Evolutionary conservation across 2,888 invertebrate species (phyloP).

Genomic region (Drosophila kanekoi): DNA sequence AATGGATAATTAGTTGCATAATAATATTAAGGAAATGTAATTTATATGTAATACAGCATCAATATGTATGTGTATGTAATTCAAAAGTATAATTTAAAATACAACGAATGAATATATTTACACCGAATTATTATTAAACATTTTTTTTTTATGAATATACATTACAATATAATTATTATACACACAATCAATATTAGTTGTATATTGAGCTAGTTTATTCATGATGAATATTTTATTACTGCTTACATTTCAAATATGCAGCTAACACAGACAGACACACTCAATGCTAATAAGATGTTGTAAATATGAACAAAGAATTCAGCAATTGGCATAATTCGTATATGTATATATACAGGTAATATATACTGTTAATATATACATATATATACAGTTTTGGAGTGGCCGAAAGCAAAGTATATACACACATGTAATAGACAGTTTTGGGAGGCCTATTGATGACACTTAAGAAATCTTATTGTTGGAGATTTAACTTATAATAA

Average conservation of each 20-base stretch:
- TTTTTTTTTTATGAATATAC: conserved; percentile 68
- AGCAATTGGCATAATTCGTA: conserved; percentile 55
- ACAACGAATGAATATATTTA: conserved; percentile 82
- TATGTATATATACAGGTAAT: conserved; percentile 32
- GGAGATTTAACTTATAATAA: conserved; percentile 68
- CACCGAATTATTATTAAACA: conserved; percentile 67
- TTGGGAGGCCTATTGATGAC: conserved; percentile 57
- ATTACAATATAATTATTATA: conserved; percentile 57
- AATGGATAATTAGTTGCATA: conserved; percentile 69
- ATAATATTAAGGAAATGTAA: conserved; percentile 58
- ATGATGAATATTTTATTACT: conserved; percentile 72
- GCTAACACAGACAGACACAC: conserved; percentile 53
- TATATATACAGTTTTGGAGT: conserved; percentile 62
- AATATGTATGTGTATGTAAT: conserved; percentile 44
- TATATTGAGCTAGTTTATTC: conserved; percentile 77
- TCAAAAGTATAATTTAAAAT: conserved; percentile 73
- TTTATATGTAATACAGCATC: conserved; percentile 53
- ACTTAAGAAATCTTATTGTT: conserved; percentile 69
- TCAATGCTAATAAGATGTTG: conserved; percentile 53
- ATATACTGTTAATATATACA: conserved; percentile 36
- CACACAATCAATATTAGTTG: conserved; percentile 73
- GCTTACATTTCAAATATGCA: conserved; percentile 78
- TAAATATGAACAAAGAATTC: conserved; percentile 56
- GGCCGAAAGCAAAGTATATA: conserved; percentile 48
- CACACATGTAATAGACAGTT: conserved; percentile 50